Evolutionary conservation across 2,113 vertebrate species (phyloP).

Genomic region (Ciconia stormi): DNA sequence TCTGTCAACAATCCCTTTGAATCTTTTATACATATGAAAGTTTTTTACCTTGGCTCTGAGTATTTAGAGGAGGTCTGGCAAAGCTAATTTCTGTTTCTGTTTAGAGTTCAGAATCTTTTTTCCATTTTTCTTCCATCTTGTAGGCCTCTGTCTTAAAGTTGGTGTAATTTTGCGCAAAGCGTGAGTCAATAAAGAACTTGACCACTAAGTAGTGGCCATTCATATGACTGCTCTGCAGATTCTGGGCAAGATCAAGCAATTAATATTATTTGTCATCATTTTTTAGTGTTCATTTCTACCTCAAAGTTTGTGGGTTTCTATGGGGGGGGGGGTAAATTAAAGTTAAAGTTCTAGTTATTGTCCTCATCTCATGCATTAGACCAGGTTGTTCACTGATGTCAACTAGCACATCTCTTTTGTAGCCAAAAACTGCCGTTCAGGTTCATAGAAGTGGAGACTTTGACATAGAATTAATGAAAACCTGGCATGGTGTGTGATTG

Average conservation of each 20-base stretch:
- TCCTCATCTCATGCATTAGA: not conserved
- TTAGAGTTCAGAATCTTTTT: not conserved
- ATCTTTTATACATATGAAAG: not conserved
- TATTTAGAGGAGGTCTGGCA: not conserved
- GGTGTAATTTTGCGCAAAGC: not conserved
- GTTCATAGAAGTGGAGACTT: not conserved
- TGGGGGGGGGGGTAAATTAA: not conserved
- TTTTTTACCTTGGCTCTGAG: not conserved
- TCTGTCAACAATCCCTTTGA: not conserved
- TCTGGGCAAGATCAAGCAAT: not conserved
- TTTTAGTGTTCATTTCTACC: not conserved
- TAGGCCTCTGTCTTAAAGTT: not conserved
- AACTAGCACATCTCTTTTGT: not conserved
- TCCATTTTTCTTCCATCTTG: not conserved
- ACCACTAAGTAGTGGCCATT: not conserved
- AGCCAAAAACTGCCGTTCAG: not conserved
- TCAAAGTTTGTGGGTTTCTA: not conserved
- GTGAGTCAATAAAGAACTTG: not conserved
- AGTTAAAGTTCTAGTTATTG: not conserved
- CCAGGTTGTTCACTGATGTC: not conserved
- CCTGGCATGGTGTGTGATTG: not conserved
- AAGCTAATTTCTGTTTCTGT: not conserved
- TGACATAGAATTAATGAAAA: not conserved
- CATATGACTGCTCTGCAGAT: not conserved
- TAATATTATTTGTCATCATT: not conserved